Conservation (phyloP, 2,888 invertebrate genomes). For the Micoletzkya japonica region DNA sequence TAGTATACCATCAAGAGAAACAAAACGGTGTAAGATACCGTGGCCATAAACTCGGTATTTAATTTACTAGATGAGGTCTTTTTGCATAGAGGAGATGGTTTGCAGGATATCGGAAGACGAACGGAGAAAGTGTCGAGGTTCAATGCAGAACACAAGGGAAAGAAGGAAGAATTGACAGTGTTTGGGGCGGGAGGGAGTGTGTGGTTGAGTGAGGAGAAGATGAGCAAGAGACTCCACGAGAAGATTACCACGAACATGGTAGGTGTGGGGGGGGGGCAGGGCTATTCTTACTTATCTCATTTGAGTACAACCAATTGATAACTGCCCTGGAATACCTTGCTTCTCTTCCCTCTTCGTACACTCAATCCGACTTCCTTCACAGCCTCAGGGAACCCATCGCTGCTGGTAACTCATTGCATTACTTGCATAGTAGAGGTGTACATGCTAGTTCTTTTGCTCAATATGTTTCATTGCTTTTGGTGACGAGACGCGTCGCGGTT, state of each 20-base stretch:
- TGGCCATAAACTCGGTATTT: too few relatives aligned
- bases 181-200: slow-evolving; percentile 62
- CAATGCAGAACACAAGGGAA: slow-evolving; percentile 1
- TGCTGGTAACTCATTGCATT: slow-evolving; percentile 18
- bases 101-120: slow-evolving; percentile 14
- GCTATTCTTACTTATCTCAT: not conserved
- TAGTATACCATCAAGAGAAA: not conserved
- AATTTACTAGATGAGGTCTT: too few relatives aligned
- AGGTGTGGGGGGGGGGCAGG: not conserved
- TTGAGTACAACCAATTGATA: slow-evolving; percentile 54
- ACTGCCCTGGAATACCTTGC: slow-evolving; percentile 58
- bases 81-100: too few relatives aligned
- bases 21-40: too few relatives aligned
- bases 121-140: slow-evolving; percentile 18
- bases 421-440: too few relatives aligned
- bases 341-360: slow-evolving; percentile 45
- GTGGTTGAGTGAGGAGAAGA: slow-evolving; percentile 53
- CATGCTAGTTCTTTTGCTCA: too few relatives aligned
- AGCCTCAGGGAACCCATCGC: slow-evolving; percentile 26
- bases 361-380: slow-evolving; percentile 48
- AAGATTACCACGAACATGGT: slow-evolving; percentile 55
- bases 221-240: slow-evolving; percentile 52
- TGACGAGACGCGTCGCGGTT: too few relatives aligned
- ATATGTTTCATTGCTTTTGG: too few relatives aligned
- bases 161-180: not conserved